Evolutionary conservation across 1,140 invertebrate genomes (phyloP).

Genomic region (Sesamia nonagrioides): DNA sequence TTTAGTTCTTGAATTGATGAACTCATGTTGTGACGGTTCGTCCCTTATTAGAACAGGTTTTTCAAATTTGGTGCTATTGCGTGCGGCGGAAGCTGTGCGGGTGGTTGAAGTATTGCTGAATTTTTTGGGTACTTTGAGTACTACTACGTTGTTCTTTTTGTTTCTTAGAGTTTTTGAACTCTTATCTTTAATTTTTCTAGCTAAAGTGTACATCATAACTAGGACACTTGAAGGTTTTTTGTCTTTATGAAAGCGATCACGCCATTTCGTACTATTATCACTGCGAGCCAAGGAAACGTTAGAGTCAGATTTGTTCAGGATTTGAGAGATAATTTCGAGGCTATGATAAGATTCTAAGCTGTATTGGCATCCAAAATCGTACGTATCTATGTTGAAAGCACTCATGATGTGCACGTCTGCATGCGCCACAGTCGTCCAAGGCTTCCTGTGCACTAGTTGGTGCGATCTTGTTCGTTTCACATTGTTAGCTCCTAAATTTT

Average conservation of each 20-base stretch:
- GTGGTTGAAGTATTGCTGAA: constrained; percentile 50
- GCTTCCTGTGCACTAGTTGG: not conserved
- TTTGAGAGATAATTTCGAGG: constrained; percentile 61
- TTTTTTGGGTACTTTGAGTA: constrained; percentile 57
- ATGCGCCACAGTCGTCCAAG: not conserved
- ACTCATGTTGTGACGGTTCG: constrained; percentile 24
- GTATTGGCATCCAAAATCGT: constrained; percentile 58
- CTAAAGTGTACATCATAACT: constrained; percentile 56
- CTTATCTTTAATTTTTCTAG: constrained; percentile 57
- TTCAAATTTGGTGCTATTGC: constrained; percentile 42
- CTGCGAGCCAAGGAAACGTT: constrained; percentile 56
- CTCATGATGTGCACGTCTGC: constrained; percentile 5
- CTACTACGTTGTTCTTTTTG: constrained; percentile 56
- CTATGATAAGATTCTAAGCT: constrained; percentile 61
- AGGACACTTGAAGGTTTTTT: constrained; percentile 50
- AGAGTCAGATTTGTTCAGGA: constrained; percentile 58
- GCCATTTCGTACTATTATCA: constrained; percentile 53
- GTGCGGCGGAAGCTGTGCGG: constrained; percentile 29
- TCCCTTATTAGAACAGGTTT: constrained; percentile 58
- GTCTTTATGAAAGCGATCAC: constrained; percentile 32
- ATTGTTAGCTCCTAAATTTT: constrained; percentile 31
- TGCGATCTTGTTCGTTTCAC: not conserved
- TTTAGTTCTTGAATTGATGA: constrained; percentile 52
- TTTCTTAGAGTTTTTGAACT: constrained; percentile 43
- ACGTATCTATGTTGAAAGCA: not conserved